Evolutionary conservation across 2,113 vertebrate genomes (phyloP).

Genomic region (Spea bombifrons): DNA sequence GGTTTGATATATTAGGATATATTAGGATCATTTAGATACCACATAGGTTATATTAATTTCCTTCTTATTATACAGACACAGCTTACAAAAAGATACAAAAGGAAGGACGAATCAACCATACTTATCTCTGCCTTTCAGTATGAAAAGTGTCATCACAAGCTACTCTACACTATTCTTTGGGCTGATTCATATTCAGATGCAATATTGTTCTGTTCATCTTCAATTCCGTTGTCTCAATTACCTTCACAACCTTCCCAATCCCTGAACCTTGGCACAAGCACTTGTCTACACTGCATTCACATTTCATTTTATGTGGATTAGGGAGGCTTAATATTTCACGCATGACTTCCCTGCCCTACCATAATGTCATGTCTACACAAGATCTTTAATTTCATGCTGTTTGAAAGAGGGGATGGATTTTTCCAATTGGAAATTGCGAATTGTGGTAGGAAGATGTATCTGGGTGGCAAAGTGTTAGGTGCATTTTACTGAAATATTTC

Average conservation of each 20-base stretch:
- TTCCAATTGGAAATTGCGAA: background rate
- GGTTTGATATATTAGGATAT: background rate
- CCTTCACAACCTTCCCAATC: background rate
- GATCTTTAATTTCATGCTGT: background rate
- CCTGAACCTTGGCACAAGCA: background rate
- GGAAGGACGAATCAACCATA: background rate
- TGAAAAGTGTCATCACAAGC: background rate
- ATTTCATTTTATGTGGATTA: background rate
- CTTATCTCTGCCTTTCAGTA: background rate
- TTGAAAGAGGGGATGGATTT: background rate
- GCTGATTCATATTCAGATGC: slow-evolving; percentile 19
- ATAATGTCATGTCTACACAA: background rate
- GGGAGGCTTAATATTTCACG: slow-evolving; percentile 10
- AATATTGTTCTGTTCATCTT: slow-evolving; percentile 12
- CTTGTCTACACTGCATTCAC: background rate
- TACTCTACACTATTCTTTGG: background rate
- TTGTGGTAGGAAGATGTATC: background rate
- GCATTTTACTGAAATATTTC: too few relatives aligned
- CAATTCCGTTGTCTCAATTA: slow-evolving; percentile 18
- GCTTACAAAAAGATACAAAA: background rate
- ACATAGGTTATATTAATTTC: background rate
- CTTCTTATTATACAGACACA: slow-evolving; percentile 1
- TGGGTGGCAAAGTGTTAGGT: background rate
- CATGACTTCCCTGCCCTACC: background rate
- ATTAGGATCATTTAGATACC: too few relatives aligned